A percentile compares a stretch with the other conserved stretches of the same genome.
Conservation (phyloP, 2,888 invertebrate species). For the Heteropelma amictum region DNA sequence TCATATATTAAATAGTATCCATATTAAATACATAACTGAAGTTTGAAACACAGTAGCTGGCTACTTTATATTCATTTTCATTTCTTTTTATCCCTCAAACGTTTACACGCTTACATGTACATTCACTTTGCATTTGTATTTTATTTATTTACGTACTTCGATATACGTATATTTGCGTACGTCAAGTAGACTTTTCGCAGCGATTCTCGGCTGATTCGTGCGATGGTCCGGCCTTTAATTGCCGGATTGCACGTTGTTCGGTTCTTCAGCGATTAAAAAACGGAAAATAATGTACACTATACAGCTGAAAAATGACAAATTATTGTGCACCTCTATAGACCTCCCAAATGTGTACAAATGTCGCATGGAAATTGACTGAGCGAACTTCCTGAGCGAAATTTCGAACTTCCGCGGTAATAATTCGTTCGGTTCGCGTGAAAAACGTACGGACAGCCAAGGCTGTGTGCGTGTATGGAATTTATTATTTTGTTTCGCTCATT, state of each 20-base stretch:
- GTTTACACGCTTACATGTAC: constrained; percentile 40
- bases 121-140: constrained; percentile 34
- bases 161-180: constrained; percentile 46
- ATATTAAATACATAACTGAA: constrained; percentile 73
- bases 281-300: constrained; percentile 62
- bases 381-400: constrained; percentile 20
- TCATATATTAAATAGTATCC: constrained; percentile 74
- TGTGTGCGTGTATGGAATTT: constrained; percentile 7
- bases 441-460: constrained; percentile 43
- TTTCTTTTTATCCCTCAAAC: constrained; percentile 31
- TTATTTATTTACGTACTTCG: constrained; percentile 26
- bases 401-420: constrained; percentile 4
- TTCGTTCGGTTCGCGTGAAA: constrained; percentile 38
- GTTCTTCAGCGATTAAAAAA: constrained; percentile 27
- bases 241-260: background rate
- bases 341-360: too few species aligned
- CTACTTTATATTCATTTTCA: constrained; percentile 59
- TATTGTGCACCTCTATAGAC: constrained; percentile 38
- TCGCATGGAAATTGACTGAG: too few species aligned
- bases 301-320: constrained; percentile 62
- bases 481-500: background rate
- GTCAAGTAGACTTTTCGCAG: constrained; percentile 7
- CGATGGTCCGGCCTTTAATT: constrained; percentile 15
- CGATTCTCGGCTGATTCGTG: constrained; percentile 16
- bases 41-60: constrained; percentile 65